Conservation (phyloP, 1,140 invertebrate genomes). For the Mizuhopecten yessoensis region DNA sequence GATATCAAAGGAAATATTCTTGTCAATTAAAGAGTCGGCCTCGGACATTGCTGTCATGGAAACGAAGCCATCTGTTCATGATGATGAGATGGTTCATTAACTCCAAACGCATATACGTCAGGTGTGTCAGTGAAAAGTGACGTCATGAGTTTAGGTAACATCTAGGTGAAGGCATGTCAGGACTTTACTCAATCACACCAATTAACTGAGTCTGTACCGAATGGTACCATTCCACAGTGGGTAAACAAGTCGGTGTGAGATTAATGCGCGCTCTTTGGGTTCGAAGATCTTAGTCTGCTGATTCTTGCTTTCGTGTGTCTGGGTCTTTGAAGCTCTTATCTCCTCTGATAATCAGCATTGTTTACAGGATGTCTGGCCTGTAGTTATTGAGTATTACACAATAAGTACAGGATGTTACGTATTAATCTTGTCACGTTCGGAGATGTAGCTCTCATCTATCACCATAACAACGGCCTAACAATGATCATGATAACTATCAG, state of each 20-base stretch:
- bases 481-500: too few relatives aligned
- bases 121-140: background rate
- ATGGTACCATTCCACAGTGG: background rate
- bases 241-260: background rate
- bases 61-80: background rate
- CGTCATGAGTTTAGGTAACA: constrained; percentile 4
- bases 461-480: background rate
- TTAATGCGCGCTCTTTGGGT: background rate
- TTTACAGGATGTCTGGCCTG: background rate
- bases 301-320: background rate
- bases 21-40: background rate
- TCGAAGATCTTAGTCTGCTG: background rate
- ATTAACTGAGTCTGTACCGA: background rate
- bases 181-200: background rate
- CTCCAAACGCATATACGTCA: background rate
- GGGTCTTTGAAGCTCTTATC: background rate
- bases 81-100: constrained; percentile 1
- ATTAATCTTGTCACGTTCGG: constrained; percentile 24
- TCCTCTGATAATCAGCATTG: background rate
- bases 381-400: background rate
- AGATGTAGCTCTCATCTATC: background rate
- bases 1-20: background rate
- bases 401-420: background rate
- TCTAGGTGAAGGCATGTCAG: background rate
- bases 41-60: background rate